Evolutionary conservation across 2,797 vertebrate genomes (phyloP).

Genomic region (Acipenser transmontanus): DNA sequence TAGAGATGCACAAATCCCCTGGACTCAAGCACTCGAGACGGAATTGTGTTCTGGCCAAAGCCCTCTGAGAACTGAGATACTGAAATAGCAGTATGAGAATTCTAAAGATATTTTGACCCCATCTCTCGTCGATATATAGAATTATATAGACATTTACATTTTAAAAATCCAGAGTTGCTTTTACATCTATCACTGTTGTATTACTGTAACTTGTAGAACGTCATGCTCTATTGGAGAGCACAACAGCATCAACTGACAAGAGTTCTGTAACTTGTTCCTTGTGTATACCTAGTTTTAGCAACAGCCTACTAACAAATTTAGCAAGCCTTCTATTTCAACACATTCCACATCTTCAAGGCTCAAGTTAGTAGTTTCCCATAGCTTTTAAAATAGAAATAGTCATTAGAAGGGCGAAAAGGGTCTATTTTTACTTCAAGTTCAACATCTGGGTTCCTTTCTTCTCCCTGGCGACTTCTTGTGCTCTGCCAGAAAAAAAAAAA

Average conservation of each 20-base stretch:
- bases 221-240: not conserved
- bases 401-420: slow-evolving; percentile 17
- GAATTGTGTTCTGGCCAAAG: too few species aligned
- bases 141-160: too few species aligned
- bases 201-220: too few species aligned
- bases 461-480: slow-evolving; percentile 93
- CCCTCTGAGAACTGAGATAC: too few species aligned
- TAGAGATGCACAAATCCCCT: too few species aligned
- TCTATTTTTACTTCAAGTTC: slow-evolving; percentile 82
- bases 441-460: slow-evolving; percentile 91
- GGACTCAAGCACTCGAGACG: too few species aligned
- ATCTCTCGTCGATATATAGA: too few species aligned
- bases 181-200: too few species aligned
- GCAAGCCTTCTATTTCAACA: slow-evolving; percentile 12
- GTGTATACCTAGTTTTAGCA: not conserved
- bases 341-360: slow-evolving; percentile 22
- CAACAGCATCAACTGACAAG: not conserved
- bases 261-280: not conserved
- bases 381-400: slow-evolving; percentile 6
- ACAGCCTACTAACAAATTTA: not conserved
- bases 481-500: slow-evolving; percentile 58
- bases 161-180: too few species aligned
- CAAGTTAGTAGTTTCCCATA: slow-evolving; percentile 17
- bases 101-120: too few species aligned
- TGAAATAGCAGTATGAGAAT: too few species aligned